Evolutionary conservation across 2,888 invertebrate genomes (phyloP).

Genomic region (Aphrophora alni): DNA sequence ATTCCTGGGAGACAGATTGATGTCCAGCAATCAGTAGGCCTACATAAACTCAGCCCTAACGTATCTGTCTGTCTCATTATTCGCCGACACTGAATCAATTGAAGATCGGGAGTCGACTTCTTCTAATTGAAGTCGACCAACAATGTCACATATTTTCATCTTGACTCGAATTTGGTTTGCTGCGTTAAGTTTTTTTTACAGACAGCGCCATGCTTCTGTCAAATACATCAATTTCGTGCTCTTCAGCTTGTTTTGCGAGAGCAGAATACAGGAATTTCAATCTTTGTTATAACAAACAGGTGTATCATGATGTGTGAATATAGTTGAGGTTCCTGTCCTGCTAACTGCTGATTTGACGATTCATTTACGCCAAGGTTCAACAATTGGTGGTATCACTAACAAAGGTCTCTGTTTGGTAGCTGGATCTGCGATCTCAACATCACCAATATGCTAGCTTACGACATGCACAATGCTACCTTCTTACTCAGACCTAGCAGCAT

Average conservation of each 20-base stretch:
- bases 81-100: not conserved
- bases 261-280: not conserved
- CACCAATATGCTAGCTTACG: not conserved
- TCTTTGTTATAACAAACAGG: not conserved
- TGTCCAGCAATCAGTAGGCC: no score
- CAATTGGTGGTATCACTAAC: not conserved
- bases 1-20: no score
- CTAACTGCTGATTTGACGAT: no score
- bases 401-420: not conserved
- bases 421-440: not conserved
- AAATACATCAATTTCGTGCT: not conserved
- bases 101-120: conserved; percentile 9
- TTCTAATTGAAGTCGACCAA: conserved; percentile 14
- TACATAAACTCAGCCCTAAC: no score
- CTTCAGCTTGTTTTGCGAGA: not conserved
- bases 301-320: not conserved
- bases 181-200: not conserved
- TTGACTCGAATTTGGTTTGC: conserved; percentile 2
- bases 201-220: conserved; percentile 11
- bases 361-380: no score
- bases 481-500: not conserved
- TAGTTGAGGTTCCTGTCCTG: not conserved
- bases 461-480: not conserved
- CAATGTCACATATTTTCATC: conserved; percentile 16
- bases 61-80: not conserved